Evolutionary conservation across 2,888 invertebrate species (phyloP).

Genomic region (Pyrgus malvae): DNA sequence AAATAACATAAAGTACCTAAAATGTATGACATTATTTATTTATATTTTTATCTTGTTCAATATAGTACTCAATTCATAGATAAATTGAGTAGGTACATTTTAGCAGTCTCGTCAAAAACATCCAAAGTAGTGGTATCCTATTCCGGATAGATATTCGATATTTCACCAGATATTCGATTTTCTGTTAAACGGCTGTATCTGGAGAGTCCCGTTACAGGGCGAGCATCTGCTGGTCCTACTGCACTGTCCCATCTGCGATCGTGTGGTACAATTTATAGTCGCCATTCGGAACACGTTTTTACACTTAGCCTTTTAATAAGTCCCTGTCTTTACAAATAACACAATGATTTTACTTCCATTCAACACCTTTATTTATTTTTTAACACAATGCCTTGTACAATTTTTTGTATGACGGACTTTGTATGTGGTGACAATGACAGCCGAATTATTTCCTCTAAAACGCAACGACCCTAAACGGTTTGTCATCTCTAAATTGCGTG

Average conservation of each 20-base stretch:
- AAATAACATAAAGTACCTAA: no score
- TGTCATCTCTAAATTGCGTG: neutral
- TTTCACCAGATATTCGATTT: no score
- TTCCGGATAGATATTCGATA: no score
- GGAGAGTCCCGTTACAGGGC: neutral
- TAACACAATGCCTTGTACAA: constrained; percentile 9
- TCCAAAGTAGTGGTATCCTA: no score
- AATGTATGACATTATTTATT: no score
- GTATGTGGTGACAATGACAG: constrained; percentile 18
- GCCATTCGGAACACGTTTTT: constrained; percentile 37
- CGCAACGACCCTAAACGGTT: neutral
- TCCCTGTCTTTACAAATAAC: constrained; percentile 22
- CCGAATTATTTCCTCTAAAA: constrained; percentile 1
- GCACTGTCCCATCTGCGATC: constrained; percentile 54
- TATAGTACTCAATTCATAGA: no score
- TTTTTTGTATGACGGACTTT: constrained; percentile 10
- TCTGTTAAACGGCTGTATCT: neutral
- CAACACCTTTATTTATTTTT: constrained; percentile 24
- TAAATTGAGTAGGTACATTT: no score
- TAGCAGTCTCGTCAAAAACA: no score
- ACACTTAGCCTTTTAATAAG: constrained; percentile 25
- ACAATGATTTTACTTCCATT: constrained; percentile 22
- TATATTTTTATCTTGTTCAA: no score
- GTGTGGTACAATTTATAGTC: constrained; percentile 55
- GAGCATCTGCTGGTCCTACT: constrained; percentile 25